Conservation (phyloP, 2,113 vertebrate species). For the Sisor rabdophorus region DNA sequence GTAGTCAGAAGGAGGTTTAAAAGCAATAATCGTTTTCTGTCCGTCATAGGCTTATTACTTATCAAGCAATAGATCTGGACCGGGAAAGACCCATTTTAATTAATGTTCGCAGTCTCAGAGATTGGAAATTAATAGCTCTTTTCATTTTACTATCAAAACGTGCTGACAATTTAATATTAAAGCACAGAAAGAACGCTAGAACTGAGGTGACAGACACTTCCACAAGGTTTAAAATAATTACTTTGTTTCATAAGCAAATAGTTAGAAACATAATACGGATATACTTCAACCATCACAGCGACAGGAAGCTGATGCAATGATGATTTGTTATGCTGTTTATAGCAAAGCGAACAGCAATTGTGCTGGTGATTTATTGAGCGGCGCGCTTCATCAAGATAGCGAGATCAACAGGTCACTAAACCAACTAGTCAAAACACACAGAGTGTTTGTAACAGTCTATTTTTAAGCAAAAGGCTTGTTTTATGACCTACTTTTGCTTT, state of each 20-base stretch:
- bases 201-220: neutral
- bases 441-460: neutral
- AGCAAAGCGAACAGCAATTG: neutral
- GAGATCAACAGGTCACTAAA: neutral
- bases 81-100: conserved; percentile 6
- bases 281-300: neutral
- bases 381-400: neutral
- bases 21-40: conserved; percentile 35
- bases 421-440: neutral
- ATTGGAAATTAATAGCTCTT: conserved; percentile 39
- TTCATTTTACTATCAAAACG: neutral
- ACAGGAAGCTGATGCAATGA: neutral
- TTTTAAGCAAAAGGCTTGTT: neutral
- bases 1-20: conserved; percentile 18
- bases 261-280: too few species aligned
- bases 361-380: neutral
- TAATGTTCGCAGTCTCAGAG: neutral
- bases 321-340: neutral
- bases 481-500: neutral
- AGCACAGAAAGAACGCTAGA: neutral
- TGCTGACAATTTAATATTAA: neutral
- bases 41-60: conserved; percentile 21
- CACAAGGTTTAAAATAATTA: too few species aligned
- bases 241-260: too few species aligned
- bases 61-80: conserved; percentile 18